These are phyloP conservation scores for Mionectes olivaceus DNA, from an alignment of 2,797 vertebrate species.

Conservation along the genomic window DNA sequence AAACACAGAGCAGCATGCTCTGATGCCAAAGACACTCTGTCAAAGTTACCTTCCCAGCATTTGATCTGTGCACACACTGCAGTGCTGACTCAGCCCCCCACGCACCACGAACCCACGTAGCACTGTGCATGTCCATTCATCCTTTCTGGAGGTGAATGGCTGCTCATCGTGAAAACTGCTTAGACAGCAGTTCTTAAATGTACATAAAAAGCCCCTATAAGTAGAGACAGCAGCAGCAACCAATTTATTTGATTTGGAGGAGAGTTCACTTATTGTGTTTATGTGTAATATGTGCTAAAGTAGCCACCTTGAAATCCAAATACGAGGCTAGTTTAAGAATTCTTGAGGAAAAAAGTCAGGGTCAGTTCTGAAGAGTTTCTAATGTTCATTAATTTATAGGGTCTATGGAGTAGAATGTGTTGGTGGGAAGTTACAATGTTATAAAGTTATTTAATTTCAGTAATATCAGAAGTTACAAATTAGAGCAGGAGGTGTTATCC, in stretches of 20 bases:
- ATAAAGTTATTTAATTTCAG: not conserved
- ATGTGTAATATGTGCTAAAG: not conserved
- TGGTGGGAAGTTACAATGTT: not conserved
- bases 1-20: fast-evolving
- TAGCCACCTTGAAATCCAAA: not conserved
- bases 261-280: fast-evolving
- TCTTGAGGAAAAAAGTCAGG: not conserved
- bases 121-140: not conserved
- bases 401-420: not conserved
- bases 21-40: not conserved
- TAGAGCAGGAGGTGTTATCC: not conserved
- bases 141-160: not conserved
- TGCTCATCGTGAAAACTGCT: not conserved
- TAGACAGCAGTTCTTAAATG: not conserved
- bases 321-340: not conserved
- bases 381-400: not conserved
- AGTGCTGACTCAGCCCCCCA: fast-evolving
- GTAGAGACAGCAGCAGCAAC: not conserved
- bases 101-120: fast-evolving
- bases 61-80: not conserved
- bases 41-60: not conserved
- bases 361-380: not conserved
- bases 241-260: not conserved
- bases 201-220: not conserved
- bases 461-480: not conserved